These are phyloP conservation scores for Labeo rohita DNA, from an alignment of 2,113 vertebrate species.

Conservation along the genomic window DNA sequence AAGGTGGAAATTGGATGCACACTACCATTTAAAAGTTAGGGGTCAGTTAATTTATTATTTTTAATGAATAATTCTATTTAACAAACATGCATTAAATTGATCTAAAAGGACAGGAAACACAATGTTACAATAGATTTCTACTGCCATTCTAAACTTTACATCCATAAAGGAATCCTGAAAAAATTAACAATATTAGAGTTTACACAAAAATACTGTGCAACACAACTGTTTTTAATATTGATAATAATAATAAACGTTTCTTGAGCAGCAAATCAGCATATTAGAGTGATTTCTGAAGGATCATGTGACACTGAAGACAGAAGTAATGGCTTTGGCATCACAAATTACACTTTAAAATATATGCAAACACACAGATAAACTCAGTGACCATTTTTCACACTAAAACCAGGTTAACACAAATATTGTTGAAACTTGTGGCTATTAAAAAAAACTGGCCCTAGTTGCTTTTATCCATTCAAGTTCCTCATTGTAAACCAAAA, in stretches of 20 bases:
- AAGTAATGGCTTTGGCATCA: neutral
- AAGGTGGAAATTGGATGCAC: no score
- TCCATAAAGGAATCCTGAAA: neutral
- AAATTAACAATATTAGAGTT: neutral
- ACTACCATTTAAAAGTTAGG: no score
- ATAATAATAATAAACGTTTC: neutral
- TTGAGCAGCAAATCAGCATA: neutral
- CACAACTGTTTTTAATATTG: neutral
- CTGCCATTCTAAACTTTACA: neutral
- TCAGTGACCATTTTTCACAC: neutral
- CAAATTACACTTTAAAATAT: neutral
- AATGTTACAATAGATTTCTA: neutral
- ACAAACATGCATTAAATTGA: neutral
- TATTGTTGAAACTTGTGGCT: neutral
- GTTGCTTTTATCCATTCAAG: no score
- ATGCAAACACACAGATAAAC: neutral
- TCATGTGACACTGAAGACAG: neutral
- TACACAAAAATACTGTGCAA: neutral
- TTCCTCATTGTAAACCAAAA: neutral
- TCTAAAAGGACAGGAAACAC: neutral
- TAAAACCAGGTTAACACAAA: neutral
- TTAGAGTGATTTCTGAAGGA: neutral
- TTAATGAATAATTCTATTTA: neutral
- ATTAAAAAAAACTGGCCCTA: neutral
- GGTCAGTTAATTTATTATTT: no score